Percentiles rank a stretch among this genome's conserved stretches.
These are phyloP conservation scores for Tenthredo scrophulariae DNA, from an alignment of 2,888 invertebrate species.

Conservation along the genomic window DNA sequence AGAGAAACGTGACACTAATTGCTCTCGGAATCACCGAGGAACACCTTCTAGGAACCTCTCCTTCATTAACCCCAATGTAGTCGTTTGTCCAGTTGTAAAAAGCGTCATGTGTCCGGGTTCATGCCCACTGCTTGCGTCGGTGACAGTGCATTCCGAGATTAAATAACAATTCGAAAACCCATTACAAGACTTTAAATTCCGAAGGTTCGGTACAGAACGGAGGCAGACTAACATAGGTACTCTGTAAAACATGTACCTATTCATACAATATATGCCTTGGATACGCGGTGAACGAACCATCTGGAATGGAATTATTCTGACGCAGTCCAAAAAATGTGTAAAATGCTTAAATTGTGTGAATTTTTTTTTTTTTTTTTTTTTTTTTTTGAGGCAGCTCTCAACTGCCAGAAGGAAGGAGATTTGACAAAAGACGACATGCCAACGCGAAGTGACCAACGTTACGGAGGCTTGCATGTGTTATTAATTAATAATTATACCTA, in stretches of 20 bases:
- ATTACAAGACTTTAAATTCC: not conserved
- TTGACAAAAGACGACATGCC: not conserved
- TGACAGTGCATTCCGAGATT: not conserved
- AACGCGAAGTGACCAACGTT: not conserved
- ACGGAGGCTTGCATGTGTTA: not conserved
- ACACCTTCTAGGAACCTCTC: not conserved
- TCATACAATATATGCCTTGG: too few relatives aligned
- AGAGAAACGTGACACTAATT: slow-evolving; percentile 67
- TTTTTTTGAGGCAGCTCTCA: not conserved
- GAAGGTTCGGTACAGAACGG: not conserved
- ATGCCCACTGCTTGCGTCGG: not conserved
- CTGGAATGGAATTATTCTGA: too few relatives aligned
- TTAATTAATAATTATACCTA: slow-evolving; percentile 29
- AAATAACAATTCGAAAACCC: not conserved
- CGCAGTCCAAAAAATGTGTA: not conserved
- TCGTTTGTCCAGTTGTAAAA: not conserved
- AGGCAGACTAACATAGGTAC: too few relatives aligned
- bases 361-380: too few relatives aligned
- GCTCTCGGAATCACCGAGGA: slow-evolving; percentile 57
- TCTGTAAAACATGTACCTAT: too few relatives aligned
- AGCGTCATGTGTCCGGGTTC: not conserved
- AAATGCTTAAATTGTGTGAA: too few relatives aligned
- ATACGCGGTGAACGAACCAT: too few relatives aligned
- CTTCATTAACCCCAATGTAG: not conserved
- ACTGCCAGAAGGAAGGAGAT: not conserved